Evolutionary conservation across 2,888 invertebrate species (phyloP).

Genomic region (Macrosoma leucophasiata): DNA sequence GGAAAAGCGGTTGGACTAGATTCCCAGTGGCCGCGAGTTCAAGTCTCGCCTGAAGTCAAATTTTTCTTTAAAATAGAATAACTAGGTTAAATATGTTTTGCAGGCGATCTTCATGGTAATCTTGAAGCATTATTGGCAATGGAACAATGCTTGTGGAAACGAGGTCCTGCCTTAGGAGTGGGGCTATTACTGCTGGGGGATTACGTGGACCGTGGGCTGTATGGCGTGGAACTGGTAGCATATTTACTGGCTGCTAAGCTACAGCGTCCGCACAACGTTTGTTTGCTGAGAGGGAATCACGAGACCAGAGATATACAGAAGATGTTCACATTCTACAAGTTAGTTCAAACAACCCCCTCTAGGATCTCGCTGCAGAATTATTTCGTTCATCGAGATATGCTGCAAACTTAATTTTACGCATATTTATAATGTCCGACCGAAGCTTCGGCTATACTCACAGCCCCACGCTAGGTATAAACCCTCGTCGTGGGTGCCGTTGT

Average conservation of each 20-base stretch:
- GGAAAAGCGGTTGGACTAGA: too few species aligned
- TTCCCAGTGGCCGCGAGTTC: too few species aligned
- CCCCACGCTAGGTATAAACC: too few species aligned
- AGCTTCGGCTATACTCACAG: too few species aligned
- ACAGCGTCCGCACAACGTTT: conserved; percentile 78
- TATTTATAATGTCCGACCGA: too few species aligned
- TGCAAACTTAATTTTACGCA: too few species aligned
- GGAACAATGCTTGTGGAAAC: conserved; percentile 81
- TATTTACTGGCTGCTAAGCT: conserved; percentile 83
- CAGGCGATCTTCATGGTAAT: conserved; percentile 87
- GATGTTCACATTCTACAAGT: conserved; percentile 83
- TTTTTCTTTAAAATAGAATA: too few species aligned
- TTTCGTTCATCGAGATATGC: too few species aligned
- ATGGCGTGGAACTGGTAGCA: conserved; percentile 80
- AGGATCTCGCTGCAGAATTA: neutral
- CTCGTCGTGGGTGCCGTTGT: too few species aligned
- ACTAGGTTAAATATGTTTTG: too few species aligned
- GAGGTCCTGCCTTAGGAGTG: conserved; percentile 79
- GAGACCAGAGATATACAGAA: conserved; percentile 84
- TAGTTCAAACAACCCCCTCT: conserved; percentile 2
- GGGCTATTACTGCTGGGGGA: conserved; percentile 82
- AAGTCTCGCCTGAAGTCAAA: too few species aligned
- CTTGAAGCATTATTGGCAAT: conserved; percentile 79
- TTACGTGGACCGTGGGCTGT: conserved; percentile 83
- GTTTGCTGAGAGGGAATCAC: conserved; percentile 83